Evolutionary conservation across 1,140 invertebrate species (phyloP).

Genomic region (Panagrolaimus sp.): DNA sequence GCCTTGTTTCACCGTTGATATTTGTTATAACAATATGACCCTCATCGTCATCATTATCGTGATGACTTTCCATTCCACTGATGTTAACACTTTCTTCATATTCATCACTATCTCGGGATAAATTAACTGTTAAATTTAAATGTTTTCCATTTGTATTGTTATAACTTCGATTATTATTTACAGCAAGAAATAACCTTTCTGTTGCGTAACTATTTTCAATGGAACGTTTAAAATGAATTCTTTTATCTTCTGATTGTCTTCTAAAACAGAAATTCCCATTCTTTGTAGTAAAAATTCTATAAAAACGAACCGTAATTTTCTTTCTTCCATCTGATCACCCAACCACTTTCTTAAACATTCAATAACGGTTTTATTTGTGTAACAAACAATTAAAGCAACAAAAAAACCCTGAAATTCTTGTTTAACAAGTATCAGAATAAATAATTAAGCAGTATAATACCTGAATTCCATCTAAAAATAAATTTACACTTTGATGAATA

Average conservation of each 20-base stretch:
- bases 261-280: background rate
- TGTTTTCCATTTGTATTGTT: slow-evolving; percentile 7
- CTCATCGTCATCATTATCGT: too few relatives aligned
- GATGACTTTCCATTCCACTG: too few relatives aligned
- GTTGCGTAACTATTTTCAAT: slow-evolving; percentile 9
- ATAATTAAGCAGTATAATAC: background rate
- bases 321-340: background rate
- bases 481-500: background rate
- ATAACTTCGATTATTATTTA: background rate
- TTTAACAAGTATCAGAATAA: background rate
- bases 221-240: slow-evolving; percentile 16
- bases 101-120: slow-evolving; percentile 1
- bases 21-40: background rate
- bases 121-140: background rate
- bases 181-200: background rate
- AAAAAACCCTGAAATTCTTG: slow-evolving; percentile 14
- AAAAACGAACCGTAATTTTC: background rate
- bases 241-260: slow-evolving; percentile 15
- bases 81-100: background rate
- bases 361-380: slow-evolving; percentile 17
- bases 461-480: slow-evolving; percentile 13
- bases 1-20: slow-evolving; percentile 2
- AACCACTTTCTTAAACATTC: slow-evolving; percentile 14
- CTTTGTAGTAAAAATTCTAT: background rate
- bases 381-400: slow-evolving; percentile 14